Conservation (phyloP, 1,140 invertebrate genomes). For the Triops longicaudatus region DNA sequence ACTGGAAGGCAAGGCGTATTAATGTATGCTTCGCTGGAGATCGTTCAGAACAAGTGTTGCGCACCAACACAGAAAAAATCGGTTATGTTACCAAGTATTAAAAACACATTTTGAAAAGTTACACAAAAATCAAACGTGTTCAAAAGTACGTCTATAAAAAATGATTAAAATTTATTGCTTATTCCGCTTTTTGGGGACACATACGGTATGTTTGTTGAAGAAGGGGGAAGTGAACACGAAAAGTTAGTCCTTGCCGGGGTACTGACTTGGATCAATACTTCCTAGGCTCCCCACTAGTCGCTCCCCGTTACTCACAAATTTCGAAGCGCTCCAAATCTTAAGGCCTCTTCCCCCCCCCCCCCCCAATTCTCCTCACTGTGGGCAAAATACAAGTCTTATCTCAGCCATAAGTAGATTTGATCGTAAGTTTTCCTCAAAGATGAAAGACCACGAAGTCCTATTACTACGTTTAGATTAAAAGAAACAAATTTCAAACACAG, state of each 20-base stretch:
- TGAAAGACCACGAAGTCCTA: too few species aligned
- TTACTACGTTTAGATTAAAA: too few species aligned
- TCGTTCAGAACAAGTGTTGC: too few species aligned
- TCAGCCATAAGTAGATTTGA: neutral
- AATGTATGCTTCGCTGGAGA: too few species aligned
- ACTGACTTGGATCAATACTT: constrained; percentile 15
- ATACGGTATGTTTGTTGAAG: neutral
- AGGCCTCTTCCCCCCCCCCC: neutral
- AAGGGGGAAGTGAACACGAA: neutral
- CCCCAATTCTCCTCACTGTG: neutral
- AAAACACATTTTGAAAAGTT: neutral
- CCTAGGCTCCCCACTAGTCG: neutral
- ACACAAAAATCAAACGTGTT: neutral
- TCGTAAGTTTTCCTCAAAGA: neutral
- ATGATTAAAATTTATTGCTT: neutral
- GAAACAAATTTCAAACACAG: too few species aligned
- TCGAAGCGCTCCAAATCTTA: neutral
- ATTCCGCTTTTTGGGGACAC: neutral
- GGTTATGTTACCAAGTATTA: too few species aligned
- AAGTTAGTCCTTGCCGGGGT: neutral
- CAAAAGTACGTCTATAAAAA: too few species aligned
- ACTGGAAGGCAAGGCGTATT: too few species aligned
- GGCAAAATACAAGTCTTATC: neutral
- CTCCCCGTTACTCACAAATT: constrained; percentile 1
- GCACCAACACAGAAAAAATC: too few species aligned